Base-by-base conservation (phyloP, 2,888 invertebrate species). In the Tupiocoris notatus region DNA sequence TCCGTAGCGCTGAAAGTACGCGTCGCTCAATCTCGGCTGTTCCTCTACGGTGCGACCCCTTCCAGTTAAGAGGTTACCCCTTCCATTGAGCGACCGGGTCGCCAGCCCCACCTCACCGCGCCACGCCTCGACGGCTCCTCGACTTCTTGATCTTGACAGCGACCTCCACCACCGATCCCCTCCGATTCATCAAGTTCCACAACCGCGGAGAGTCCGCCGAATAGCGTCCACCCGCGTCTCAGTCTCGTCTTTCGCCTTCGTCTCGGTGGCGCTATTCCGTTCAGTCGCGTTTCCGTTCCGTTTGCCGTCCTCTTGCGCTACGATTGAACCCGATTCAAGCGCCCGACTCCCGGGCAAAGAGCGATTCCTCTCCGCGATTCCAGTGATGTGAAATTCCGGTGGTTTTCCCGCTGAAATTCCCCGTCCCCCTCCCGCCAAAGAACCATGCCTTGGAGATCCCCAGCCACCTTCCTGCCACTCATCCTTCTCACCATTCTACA, bases 361-460 rank as follows among this genome's bases (percentile, higher is more conserved):
- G n/a, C n/a, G n/a, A n/a, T 39, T 7, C 12, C 12, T 39, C 39
- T 12, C 6, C 39, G 39, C 39, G 39, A 39, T 39, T 12, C 39
- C 39, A 39, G 39, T 39, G 39, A 39, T 39, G 39, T 39, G 39
- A 39, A 39, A 39, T 39, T 39, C 39, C 39, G 39, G 39, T 12
- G 39, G 12, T 39, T 39, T 39, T 39, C 39, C 39, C 39, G 39
- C 39, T 39, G 12, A 39, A 39, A 39, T 39, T 39, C 39, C 39
- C 39, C 39, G 39, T 39, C 39, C 39, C 39, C 39, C 39, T 39
- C 39, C 39, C 39, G 3, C 39, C 39, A 39, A 12, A 3, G 3
- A 39, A 71, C 20, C 20, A 73, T 73, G 73, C 73, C 73, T 63
- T 73, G 73, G 73, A 73, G 73, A 73, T 54, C 63, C 63, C 63